Conservation (phyloP, 2,113 vertebrate species). For the Seriola aureovittata region DNA sequence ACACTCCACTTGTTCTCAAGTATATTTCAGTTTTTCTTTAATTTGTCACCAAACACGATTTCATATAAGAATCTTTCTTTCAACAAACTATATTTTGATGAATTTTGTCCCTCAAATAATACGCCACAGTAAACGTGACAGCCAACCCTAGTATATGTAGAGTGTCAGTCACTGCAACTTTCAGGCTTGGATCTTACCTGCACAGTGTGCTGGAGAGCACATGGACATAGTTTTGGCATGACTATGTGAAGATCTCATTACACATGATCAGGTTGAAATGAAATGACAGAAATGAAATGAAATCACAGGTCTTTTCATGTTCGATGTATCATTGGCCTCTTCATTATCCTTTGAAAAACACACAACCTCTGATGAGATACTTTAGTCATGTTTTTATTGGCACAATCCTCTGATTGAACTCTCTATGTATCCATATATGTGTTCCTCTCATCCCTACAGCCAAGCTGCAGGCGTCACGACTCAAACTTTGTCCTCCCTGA, state of each 20-base stretch:
- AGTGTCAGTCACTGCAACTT: not conserved
- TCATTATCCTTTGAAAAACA: not conserved
- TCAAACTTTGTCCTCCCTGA: slow-evolving; percentile 23
- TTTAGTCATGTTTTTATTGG: slow-evolving; percentile 13
- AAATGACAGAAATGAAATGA: not conserved
- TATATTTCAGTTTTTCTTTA: too few species aligned
- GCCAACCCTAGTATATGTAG: too few species aligned
- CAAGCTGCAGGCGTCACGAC: slow-evolving; percentile 33
- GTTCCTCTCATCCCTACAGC: slow-evolving; percentile 30
- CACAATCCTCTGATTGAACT: slow-evolving; percentile 56
- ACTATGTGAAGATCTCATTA: not conserved
- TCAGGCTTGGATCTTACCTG: not conserved
- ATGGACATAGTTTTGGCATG: not conserved
- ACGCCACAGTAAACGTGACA: too few species aligned
- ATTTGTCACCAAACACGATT: too few species aligned
- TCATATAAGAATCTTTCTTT: too few species aligned
- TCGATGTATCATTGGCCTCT: not conserved
- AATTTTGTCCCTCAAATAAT: not conserved
- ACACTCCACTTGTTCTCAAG: too few species aligned
- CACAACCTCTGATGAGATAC: slow-evolving; percentile 2
- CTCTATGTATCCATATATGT: not conserved
- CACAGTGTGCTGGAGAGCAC: not conserved
- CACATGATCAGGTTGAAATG: not conserved
- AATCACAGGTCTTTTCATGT: not conserved
- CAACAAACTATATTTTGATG: too few species aligned